Conservation (phyloP, 2,113 vertebrate genomes). For the Rhineura floridana region DNA sequence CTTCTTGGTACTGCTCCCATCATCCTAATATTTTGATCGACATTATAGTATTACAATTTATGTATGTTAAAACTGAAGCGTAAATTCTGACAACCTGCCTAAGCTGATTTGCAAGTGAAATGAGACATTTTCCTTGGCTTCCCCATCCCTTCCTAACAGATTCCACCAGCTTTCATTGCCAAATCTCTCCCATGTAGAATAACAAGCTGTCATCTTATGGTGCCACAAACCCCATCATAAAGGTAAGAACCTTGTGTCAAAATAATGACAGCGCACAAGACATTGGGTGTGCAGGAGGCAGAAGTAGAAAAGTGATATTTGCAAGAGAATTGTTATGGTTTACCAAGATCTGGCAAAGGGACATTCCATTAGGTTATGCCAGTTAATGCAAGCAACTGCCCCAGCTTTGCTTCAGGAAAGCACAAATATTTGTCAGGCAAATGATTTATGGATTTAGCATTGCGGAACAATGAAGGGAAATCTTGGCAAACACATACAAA, state of each 20-base stretch:
- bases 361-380: constrained; percentile 5
- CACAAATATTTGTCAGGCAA: constrained; percentile 51
- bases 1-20: neutral
- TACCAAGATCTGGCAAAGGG: constrained; percentile 1
- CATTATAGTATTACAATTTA: neutral
- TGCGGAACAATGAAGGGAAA: constrained; percentile 64
- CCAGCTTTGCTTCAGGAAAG: constrained; percentile 57
- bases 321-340: constrained; percentile 1
- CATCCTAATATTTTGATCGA: neutral
- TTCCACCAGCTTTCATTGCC: neutral
- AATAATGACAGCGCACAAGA: neutral
- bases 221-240: neutral
- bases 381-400: constrained; percentile 37
- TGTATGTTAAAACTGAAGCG: neutral
- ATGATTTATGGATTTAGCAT: constrained; percentile 67
- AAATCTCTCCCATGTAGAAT: neutral
- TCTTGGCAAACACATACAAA: constrained; percentile 56
- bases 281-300: neutral
- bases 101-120: neutral
- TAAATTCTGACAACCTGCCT: neutral
- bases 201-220: neutral
- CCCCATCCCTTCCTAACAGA: neutral
- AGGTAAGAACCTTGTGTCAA: neutral
- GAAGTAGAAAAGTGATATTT: neutral
- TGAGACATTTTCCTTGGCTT: neutral